Percentiles rank a stretch among this genome's conserved stretches.
phyloP scores from a whole-genome alignment of 2,888 invertebrate species.

The Unio pictorum region DNA sequence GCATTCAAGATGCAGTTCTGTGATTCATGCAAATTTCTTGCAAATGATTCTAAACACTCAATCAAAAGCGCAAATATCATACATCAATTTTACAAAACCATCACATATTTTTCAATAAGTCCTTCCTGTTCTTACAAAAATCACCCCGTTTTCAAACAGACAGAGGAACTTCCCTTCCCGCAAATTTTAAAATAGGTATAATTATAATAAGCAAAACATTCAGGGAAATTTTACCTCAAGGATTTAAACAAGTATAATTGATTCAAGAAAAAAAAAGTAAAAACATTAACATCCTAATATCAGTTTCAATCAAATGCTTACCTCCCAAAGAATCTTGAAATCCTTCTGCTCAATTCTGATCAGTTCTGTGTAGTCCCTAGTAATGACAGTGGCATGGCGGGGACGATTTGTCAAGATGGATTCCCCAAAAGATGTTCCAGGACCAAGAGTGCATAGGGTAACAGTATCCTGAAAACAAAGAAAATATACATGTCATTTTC shows the following conservation, averaged over 20 bases:
- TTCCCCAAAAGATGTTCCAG: slow-evolving; percentile 85
- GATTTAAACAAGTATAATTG: not conserved
- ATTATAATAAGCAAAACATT: no score
- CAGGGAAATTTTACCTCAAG: no score
- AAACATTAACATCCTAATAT: not conserved
- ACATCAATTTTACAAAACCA: no score
- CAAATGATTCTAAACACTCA: no score
- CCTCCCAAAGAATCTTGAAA: slow-evolving; percentile 85
- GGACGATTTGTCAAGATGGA: slow-evolving; percentile 82
- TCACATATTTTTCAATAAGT: no score
- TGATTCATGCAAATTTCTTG: no score
- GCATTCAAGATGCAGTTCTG: no score
- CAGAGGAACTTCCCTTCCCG: no score
- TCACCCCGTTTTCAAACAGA: no score
- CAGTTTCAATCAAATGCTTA: slow-evolving; percentile 70
- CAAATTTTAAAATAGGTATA: no score
- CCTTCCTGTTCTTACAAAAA: no score
- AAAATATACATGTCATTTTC: not conserved
- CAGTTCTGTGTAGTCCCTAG: slow-evolving; percentile 82
- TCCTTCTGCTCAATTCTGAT: slow-evolving; percentile 84
- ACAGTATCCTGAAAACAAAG: slow-evolving; percentile 76
- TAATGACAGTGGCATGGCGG: slow-evolving; percentile 81
- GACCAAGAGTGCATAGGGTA: slow-evolving; percentile 80
- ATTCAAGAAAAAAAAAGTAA: not conserved
- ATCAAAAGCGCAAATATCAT: no score